A percentile compares a stretch with the other conserved stretches of the same genome.
Evolutionary conservation across 1,140 invertebrate species (phyloP).

Genomic region (Heliothis virescens): DNA sequence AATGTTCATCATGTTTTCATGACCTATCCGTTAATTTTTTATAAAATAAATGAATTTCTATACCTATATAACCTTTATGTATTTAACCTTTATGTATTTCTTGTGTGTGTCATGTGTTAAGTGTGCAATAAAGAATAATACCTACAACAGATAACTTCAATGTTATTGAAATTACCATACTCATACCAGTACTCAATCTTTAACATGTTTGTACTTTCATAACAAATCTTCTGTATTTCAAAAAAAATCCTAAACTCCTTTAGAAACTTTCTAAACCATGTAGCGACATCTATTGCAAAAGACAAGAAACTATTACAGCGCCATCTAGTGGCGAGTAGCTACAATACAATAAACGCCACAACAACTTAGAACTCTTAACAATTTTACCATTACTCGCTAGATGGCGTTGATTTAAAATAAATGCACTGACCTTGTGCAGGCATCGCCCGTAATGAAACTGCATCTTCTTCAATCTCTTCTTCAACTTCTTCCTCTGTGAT

Average conservation of each 20-base stretch:
- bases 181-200: no score
- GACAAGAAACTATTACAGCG: constrained; percentile 10
- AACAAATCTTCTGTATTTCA: not conserved
- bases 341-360: constrained; percentile 49
- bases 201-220: not conserved
- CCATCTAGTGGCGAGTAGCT: constrained; percentile 59
- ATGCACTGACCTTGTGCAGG: constrained; percentile 70
- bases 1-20: no score
- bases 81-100: no score
- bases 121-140: no score
- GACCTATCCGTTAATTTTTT: no score
- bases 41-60: no score
- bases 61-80: no score
- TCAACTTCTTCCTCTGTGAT: constrained; percentile 89
- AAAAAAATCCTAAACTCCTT: not conserved
- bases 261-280: not conserved
- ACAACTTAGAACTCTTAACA: constrained; percentile 43
- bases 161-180: no score
- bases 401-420: constrained; percentile 40
- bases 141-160: no score
- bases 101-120: no score
- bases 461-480: constrained; percentile 82
- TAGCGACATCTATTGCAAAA: constrained; percentile 49
- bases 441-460: constrained; percentile 76
- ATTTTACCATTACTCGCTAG: constrained; percentile 12